Conservation (phyloP, 2,797 vertebrate species). For the Pipistrellus nathusii region DNA sequence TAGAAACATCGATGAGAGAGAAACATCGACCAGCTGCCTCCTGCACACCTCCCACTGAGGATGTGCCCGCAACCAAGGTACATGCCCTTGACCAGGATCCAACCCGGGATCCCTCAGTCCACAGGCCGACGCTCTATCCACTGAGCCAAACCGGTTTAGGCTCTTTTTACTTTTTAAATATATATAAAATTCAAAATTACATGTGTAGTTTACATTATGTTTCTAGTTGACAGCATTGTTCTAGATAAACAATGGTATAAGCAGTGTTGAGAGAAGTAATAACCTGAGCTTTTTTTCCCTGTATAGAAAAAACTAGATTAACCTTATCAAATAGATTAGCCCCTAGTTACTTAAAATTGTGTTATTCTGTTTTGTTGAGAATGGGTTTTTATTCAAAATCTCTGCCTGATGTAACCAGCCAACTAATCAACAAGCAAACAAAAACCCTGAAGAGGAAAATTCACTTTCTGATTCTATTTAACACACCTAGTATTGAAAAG, state of each 20-base stretch:
- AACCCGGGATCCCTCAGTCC: too few relatives aligned
- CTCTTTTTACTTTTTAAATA: neutral
- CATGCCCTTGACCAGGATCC: too few relatives aligned
- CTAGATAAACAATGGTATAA: constrained; percentile 29
- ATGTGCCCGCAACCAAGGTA: too few relatives aligned
- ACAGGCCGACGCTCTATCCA: too few relatives aligned
- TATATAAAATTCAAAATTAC: neutral
- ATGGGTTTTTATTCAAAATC: neutral
- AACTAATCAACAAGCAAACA: constrained; percentile 35
- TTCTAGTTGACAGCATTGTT: neutral
- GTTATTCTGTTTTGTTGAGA: neutral
- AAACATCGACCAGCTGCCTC: too few relatives aligned
- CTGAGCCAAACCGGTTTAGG: neutral
- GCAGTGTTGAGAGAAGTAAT: neutral
- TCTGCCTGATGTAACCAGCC: constrained; percentile 10
- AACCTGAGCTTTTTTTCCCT: neutral
- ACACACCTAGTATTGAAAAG: neutral
- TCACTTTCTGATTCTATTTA: neutral
- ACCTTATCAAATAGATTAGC: neutral
- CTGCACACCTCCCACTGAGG: too few relatives aligned
- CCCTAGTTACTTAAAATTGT: constrained; percentile 24
- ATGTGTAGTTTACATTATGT: neutral
- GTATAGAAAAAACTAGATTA: constrained; percentile 42
- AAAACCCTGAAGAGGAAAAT: neutral
- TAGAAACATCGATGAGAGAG: too few relatives aligned